phyloP scores from a whole-genome alignment of 2,888 invertebrate species.

The Furcula furcula region DNA sequence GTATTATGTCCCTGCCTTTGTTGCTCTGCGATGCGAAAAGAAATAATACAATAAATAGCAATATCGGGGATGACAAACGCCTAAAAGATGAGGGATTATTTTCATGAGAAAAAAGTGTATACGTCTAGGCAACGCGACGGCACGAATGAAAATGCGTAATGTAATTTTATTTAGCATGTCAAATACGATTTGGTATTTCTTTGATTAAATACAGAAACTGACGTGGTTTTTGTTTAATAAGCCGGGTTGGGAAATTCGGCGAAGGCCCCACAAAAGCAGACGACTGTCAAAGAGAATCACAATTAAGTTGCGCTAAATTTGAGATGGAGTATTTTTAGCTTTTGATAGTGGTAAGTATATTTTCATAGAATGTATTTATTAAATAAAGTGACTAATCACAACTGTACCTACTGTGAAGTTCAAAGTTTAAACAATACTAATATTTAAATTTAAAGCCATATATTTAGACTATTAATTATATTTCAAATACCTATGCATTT shows the following conservation, averaged over 20 bases:
- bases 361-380: too few relatives aligned
- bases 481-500: too few relatives aligned
- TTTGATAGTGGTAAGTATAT: too few relatives aligned
- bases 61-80: conserved; percentile 45
- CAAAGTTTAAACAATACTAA: too few relatives aligned
- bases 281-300: neutral
- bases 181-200: conserved; percentile 18
- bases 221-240: neutral
- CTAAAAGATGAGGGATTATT: conserved; percentile 30
- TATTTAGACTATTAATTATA: too few relatives aligned
- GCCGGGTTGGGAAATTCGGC: too few relatives aligned
- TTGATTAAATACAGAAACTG: neutral
- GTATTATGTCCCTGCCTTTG: conserved; percentile 41
- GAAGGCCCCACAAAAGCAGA: neutral
- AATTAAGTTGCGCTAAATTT: neutral
- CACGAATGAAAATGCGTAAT: conserved; percentile 25
- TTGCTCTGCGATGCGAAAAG: conserved; percentile 54
- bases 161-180: conserved; percentile 22
- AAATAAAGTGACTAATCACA: too few relatives aligned
- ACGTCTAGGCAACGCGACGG: conserved; percentile 27
- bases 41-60: conserved; percentile 54
- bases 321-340: neutral
- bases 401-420: too few relatives aligned
- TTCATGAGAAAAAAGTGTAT: conserved; percentile 26
- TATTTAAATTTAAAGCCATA: too few relatives aligned